Percentiles rank a stretch among this genome's conserved stretches.
Evolutionary conservation across 2,113 vertebrate genomes (phyloP).

Genomic region (Hyperopisus bebe): DNA sequence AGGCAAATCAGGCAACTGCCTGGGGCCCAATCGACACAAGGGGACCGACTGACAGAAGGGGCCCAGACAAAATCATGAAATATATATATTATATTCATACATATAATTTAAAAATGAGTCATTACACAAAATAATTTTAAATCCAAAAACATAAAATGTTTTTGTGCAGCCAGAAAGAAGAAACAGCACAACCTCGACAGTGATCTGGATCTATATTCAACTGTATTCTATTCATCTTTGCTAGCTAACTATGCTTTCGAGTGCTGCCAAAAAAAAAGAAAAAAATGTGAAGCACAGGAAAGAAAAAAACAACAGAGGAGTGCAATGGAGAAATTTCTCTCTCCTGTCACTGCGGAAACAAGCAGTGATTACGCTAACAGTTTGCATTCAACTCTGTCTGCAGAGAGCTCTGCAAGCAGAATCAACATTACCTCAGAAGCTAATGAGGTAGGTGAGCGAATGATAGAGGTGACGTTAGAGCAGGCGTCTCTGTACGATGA

Average conservation of each 20-base stretch:
- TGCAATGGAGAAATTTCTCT: neutral
- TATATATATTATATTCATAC: neutral
- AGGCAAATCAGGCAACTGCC: neutral
- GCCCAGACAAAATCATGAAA: neutral
- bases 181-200: neutral
- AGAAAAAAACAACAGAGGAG: neutral
- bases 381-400: neutral
- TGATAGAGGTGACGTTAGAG: neutral
- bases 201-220: neutral
- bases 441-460: neutral
- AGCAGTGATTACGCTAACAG: neutral
- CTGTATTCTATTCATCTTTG: neutral
- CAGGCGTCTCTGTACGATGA: neutral
- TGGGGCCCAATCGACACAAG: neutral
- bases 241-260: neutral
- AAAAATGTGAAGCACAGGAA: neutral
- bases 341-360: neutral
- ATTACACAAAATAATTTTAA: neutral
- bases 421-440: neutral
- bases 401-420: neutral
- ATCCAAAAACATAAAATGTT: neutral
- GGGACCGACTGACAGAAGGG: neutral
- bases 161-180: neutral
- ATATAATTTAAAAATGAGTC: neutral
- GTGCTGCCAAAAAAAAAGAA: neutral